Conservation (phyloP, 2,888 invertebrate genomes). For the Phaonia tiefii region DNA sequence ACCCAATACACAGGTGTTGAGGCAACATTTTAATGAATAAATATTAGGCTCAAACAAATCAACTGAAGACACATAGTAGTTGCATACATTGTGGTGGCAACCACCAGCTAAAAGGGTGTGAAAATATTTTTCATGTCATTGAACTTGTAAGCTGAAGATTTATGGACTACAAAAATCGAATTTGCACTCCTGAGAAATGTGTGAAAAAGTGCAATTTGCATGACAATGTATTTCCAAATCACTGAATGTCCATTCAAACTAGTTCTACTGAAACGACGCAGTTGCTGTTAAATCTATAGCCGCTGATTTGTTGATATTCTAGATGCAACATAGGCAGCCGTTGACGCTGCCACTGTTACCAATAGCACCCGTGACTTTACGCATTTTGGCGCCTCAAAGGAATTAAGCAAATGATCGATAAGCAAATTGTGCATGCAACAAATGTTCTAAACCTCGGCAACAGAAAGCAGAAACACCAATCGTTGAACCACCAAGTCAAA, state of each 20-base stretch:
- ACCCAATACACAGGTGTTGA: too few species aligned
- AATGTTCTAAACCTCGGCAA: constrained; percentile 50
- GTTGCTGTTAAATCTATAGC: not conserved
- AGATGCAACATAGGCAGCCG: not conserved
- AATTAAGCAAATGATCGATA: constrained; percentile 78
- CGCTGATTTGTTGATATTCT: not conserved
- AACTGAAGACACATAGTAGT: too few species aligned
- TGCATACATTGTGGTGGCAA: too few species aligned
- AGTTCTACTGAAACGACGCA: too few species aligned
- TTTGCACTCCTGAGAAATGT: constrained; percentile 26
- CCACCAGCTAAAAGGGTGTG: constrained; percentile 4
- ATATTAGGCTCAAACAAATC: too few species aligned
- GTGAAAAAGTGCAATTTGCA: constrained; percentile 11
- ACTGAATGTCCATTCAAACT: not conserved
- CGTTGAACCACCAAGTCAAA: not conserved
- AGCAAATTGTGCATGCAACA: constrained; percentile 72
- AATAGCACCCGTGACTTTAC: constrained; percentile 8
- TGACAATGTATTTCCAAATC: constrained; percentile 7
- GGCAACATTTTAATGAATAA: too few species aligned
- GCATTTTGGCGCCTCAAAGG: constrained; percentile 72
- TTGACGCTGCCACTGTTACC: not conserved
- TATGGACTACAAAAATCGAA: constrained; percentile 21
- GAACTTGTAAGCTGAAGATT: constrained; percentile 11
- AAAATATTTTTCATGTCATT: constrained; percentile 9
- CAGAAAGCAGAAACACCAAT: not conserved